Evolutionary conservation across 2,113 vertebrate species (phyloP).

Genomic region (Toxotes jaculatrix): DNA sequence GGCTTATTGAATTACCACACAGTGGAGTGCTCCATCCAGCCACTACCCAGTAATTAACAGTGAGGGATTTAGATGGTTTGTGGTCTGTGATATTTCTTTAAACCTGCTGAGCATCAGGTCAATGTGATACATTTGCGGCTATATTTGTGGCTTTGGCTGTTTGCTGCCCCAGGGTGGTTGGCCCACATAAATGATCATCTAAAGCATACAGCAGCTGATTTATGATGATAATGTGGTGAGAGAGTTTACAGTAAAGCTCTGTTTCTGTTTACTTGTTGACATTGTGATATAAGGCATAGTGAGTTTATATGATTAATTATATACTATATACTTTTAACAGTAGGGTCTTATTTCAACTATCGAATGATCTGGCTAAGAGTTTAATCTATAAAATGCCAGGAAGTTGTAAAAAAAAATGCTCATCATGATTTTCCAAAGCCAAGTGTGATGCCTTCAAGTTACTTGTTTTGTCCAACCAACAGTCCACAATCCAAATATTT

Average conservation of each 20-base stretch:
- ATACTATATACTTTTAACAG: neutral
- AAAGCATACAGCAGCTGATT: neutral
- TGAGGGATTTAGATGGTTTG: constrained; percentile 71
- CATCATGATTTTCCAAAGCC: too few relatives aligned
- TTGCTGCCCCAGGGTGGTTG: neutral
- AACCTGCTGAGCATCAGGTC: constrained; percentile 63
- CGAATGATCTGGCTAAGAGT: neutral
- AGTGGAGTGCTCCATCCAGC: constrained; percentile 65
- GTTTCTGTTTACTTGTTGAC: neutral
- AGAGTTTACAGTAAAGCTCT: neutral
- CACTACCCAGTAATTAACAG: constrained; percentile 74
- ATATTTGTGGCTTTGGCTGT: constrained; percentile 7
- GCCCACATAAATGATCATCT: constrained; percentile 3
- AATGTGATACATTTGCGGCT: constrained; percentile 12
- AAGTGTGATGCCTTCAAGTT: neutral
- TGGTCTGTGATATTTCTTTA: constrained; percentile 53
- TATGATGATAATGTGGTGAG: neutral
- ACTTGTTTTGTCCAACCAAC: neutral
- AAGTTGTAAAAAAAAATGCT: neutral
- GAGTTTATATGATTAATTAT: neutral
- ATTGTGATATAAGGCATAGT: neutral
- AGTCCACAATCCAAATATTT: neutral
- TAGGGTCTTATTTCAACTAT: neutral
- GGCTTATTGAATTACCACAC: constrained; percentile 80
- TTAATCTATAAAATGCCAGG: neutral